These are phyloP conservation scores for Perdita meconis DNA, from an alignment of 2,888 invertebrate species.

Conservation along the genomic window DNA sequence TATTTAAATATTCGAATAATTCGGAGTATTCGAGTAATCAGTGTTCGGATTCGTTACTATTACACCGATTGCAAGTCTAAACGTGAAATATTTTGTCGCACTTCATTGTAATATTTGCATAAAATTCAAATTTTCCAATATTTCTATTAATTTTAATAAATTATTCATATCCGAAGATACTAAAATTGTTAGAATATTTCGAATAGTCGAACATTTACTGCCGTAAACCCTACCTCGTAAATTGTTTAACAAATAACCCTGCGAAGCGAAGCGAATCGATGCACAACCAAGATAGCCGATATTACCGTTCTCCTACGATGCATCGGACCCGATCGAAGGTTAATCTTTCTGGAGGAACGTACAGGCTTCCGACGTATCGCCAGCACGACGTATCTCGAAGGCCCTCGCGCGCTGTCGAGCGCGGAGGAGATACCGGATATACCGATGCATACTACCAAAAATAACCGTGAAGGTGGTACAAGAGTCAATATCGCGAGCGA, in stretches of 20 bases:
- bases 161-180: no score
- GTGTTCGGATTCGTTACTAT: no score
- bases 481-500: conserved; percentile 39
- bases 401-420: conserved; percentile 26
- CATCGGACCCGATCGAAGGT: conserved; percentile 70
- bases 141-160: no score
- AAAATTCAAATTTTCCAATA: no score
- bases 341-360: conserved; percentile 68
- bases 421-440: conserved; percentile 15
- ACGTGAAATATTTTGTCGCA: no score
- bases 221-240: no score
- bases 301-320: conserved; percentile 65
- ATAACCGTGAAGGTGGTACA: conserved; percentile 36
- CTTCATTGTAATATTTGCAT: no score
- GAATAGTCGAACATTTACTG: no score
- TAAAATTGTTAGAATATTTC: no score
- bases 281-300: not conserved
- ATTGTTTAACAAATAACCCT: conserved; percentile 4
- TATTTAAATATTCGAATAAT: no score
- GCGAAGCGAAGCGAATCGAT: not conserved
- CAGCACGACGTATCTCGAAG: conserved; percentile 26
- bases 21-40: no score
- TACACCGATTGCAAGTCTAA: no score
- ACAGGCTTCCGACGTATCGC: conserved; percentile 44
- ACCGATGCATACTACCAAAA: conserved; percentile 30